Conservation (phyloP, 2,888 invertebrate species). For the Oscheius myriophilus region DNA sequence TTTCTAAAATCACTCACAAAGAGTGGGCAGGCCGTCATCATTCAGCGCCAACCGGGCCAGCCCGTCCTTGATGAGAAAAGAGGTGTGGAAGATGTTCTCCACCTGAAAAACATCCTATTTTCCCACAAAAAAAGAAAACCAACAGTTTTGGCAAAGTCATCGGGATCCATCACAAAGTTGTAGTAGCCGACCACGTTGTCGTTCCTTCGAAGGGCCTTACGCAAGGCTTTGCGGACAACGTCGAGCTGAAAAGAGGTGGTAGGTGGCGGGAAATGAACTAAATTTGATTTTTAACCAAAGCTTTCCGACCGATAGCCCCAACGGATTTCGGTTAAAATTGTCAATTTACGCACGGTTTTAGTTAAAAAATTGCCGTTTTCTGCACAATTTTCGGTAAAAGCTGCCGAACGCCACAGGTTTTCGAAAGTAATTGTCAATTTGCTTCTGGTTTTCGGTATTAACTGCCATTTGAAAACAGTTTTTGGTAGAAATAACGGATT, state of each 20-base stretch:
- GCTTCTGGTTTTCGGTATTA: too few relatives aligned
- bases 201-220: background rate
- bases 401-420: too few relatives aligned
- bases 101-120: background rate
- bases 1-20: background rate
- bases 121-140: background rate
- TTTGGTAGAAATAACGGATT: too few relatives aligned
- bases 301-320: too few relatives aligned
- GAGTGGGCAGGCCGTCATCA: background rate
- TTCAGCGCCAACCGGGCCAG: background rate
- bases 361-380: too few relatives aligned
- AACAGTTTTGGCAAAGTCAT: slow-evolving; percentile 9
- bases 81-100: slow-evolving; percentile 15
- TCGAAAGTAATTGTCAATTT: too few relatives aligned
- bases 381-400: too few relatives aligned
- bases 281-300: too few relatives aligned
- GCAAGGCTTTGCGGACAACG: background rate
- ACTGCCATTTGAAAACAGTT: too few relatives aligned
- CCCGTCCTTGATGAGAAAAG: slow-evolving; percentile 6
- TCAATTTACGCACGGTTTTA: too few relatives aligned
- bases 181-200: slow-evolving; percentile 4
- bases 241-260: background rate
- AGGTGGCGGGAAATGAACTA: too few relatives aligned
- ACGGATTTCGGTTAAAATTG: too few relatives aligned
- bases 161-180: slow-evolving; percentile 15